Base-by-base conservation (phyloP, 2,888 invertebrate species). In the Ochropleura leucogaster region DNA sequence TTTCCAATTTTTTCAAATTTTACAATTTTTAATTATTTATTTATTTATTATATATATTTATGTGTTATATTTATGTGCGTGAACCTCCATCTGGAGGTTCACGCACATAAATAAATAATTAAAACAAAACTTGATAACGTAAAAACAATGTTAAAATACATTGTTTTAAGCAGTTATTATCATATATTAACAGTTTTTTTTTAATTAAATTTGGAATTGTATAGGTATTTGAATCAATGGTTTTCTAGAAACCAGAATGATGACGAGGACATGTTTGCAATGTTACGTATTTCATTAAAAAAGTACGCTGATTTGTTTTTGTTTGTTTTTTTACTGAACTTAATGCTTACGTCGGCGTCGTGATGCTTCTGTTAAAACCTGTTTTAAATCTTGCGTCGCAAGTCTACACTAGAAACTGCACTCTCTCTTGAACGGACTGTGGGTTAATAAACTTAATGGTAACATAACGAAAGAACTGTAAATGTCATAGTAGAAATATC, bases 381-480 rank as follows among this genome's bases (percentile, higher is more conserved):
- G 89, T 90, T 90, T 86, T 70, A 80, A 85, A 74, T 87, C 88
- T 85, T 74, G 87, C 77, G 70, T 69, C 81, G 77, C 80, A 79
- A 83, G 78, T 78, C 82, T 70, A 63, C 79, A 62, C 82, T 87
- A 89, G 89, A 89, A 89, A 90, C 84, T 88, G 87, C 85, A 87
- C 89, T 90, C 90, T 90, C 90, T 90, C 88, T 86, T 68, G 72
- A 65, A 79, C 68, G 65, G 74, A 74, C 77, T 75, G 46, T 79
- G 71, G 83, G 81, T 86, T 85, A 86, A 87, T 79, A 87, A 80
- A 85, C 83, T 80, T 79, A 87, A 79, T 80, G 64, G 80, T 81
- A 84, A 77, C 77, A 77, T 74, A 70, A 66, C 66, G 47, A 82
- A 71, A 63, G 42, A 71, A 73, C 59, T 55, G 55, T 76, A 72